phyloP scores from a whole-genome alignment of 2,797 vertebrate genomes.

The Bovichtus diacanthus region DNA sequence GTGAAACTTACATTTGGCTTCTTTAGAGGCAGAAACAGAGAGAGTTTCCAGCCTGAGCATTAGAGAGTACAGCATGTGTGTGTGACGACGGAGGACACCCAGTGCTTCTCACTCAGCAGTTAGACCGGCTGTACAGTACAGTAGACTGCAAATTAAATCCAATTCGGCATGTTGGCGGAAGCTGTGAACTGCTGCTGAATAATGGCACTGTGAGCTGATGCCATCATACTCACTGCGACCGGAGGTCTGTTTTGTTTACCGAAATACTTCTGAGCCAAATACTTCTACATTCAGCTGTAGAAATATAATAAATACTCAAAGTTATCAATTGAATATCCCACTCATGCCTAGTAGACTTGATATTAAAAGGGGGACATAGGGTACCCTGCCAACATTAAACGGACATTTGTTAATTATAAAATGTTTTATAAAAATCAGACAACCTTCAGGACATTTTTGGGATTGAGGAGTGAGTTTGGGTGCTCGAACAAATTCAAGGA shows the following conservation, averaged over 20 bases:
- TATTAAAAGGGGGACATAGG: background rate
- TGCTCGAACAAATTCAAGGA: background rate
- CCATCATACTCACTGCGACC: background rate
- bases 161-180: conserved; percentile 20
- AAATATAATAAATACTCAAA: background rate
- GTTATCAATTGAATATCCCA: background rate
- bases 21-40: conserved; percentile 32
- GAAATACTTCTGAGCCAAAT: background rate
- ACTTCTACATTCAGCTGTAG: no score
- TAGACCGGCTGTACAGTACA: conserved; percentile 5
- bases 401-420: background rate
- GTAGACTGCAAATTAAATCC: conserved; percentile 16
- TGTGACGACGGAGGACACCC: conserved; percentile 23
- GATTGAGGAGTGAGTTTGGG: background rate
- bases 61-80: conserved; percentile 26
- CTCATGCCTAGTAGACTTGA: background rate
- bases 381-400: background rate
- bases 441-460: conserved; percentile 15
- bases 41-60: conserved; percentile 32
- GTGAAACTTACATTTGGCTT: conserved; percentile 55
- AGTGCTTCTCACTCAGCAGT: conserved; percentile 36
- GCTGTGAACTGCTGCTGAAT: conserved; percentile 27
- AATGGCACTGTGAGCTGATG: conserved; percentile 8
- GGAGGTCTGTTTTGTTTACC: conserved; percentile 14
- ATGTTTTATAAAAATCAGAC: background rate